phyloP scores from a whole-genome alignment of 1,140 invertebrate species.

The Helicoverpa armigera region DNA sequence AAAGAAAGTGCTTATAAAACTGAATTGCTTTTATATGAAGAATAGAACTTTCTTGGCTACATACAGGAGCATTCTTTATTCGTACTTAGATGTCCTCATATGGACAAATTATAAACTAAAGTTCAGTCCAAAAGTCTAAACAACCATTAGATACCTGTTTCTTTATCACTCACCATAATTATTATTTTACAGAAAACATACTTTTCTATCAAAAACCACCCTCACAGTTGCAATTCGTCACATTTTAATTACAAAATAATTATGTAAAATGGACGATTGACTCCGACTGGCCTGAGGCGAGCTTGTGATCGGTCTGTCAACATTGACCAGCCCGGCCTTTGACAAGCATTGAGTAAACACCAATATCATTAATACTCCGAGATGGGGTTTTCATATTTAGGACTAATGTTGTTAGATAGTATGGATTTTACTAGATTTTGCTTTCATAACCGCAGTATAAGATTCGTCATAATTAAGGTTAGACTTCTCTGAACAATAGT shows the following conservation, averaged over 20 bases:
- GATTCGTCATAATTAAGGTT: too few species aligned
- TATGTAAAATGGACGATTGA: slow-evolving; percentile 4
- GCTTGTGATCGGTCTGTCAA: slow-evolving; percentile 15
- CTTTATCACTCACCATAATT: too few species aligned
- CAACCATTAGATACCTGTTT: too few species aligned
- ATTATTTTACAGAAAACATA: too few species aligned
- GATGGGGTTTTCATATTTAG: background rate
- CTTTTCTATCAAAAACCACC: background rate
- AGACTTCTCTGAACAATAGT: too few species aligned
- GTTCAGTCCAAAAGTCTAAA: background rate
- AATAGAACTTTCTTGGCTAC: too few species aligned
- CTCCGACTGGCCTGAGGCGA: slow-evolving; percentile 9
- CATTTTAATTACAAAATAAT: slow-evolving; percentile 18
- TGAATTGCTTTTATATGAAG: too few species aligned
- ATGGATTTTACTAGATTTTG: background rate
- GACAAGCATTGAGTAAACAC: slow-evolving; percentile 39
- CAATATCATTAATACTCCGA: slow-evolving; percentile 11
- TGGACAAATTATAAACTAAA: too few species aligned
- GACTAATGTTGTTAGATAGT: background rate
- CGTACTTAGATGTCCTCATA: too few species aligned
- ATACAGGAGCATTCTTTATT: too few species aligned
- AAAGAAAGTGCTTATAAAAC: too few species aligned
- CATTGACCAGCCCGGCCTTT: slow-evolving; percentile 33
- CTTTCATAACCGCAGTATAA: too few species aligned
- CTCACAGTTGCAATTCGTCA: background rate